Evolutionary conservation across 2,888 invertebrate species (phyloP).

Genomic region (Pristionchus exspectatus): DNA sequence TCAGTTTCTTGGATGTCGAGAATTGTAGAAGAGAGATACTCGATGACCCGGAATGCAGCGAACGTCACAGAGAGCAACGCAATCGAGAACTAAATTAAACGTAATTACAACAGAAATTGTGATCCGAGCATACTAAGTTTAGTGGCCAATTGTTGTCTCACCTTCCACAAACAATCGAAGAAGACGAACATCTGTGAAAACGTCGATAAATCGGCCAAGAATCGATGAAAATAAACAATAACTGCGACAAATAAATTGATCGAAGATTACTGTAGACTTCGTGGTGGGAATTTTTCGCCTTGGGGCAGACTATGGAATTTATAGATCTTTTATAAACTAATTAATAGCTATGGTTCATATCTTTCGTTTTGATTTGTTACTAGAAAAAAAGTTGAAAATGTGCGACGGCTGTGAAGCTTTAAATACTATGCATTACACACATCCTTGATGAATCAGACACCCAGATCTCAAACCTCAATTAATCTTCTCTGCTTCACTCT

Average conservation of each 20-base stretch:
- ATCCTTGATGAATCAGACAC: no score
- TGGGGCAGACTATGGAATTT: not conserved
- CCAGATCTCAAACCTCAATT: no score
- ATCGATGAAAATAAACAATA: not conserved
- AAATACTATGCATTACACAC: no score
- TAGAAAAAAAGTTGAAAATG: no score
- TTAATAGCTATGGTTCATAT: no score
- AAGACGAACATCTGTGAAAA: constrained; percentile 38
- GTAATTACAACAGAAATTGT: not conserved
- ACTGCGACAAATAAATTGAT: not conserved
- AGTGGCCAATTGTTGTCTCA: not conserved
- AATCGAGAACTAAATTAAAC: not conserved
- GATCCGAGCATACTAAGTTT: not conserved
- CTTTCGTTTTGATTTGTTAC: no score
- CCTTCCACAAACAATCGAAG: constrained; percentile 39
- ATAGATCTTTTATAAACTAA: not conserved
- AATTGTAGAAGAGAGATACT: not conserved
- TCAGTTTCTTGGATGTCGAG: not conserved
- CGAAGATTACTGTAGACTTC: not conserved
- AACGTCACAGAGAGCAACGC: not conserved
- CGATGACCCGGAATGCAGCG: constrained; percentile 2
- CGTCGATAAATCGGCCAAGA: not conserved
- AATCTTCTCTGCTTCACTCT: no score
- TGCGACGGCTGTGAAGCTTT: no score
- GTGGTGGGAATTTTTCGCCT: not conserved